Base-by-base conservation (phyloP, 2,797 vertebrate species). In the Lepidocolaptes lacrymiger region DNA sequence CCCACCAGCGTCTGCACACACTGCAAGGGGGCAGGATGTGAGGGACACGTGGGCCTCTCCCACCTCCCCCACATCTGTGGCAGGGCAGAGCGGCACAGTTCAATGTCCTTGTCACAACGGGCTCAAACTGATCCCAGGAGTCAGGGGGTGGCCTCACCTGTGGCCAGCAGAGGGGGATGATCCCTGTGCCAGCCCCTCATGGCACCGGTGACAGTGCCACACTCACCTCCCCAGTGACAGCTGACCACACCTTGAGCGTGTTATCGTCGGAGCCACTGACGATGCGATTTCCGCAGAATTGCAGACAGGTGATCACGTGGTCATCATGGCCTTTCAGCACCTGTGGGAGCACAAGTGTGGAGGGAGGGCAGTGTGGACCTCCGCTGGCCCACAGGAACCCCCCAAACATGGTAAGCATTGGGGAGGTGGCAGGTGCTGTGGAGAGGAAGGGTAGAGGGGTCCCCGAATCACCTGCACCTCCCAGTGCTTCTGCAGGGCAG, bases 1-100 rank as follows among this genome's bases (percentile, higher is more conserved):
- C 97, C 97, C 6, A 97, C 97, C 64, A 97, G 93, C 0, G 97
- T 97, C 95, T 97, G 97, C 78, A 97, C 96, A 0, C 97, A 97
- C 97, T 97, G 91, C 7, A 6, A 6, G 28, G 34, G 49, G 48
- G 56, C 15, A 4, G 28, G 21, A 71, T 7, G 56, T 0, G 3
- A 58, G 49, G 19, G 24, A 69, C 28, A 32, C 14, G 64, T 83
- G n/a, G 69, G 58, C 54, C 46, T 41, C 43, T n/a, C 43, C 9
- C 15, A 10, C 7, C 48, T 56, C 27, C 51, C 22, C 32, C 9
- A 2, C 5, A 9, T n/a, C 43, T 10, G 15, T 41, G 30, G 24
- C 52, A 30, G 28, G 1, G n/a, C 34, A 19, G 48, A 75, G 14
- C 56, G 59, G 27, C 46, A 16, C n/a, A 64, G 4, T 21, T 51